These are phyloP conservation scores for Perca schrenkii DNA, from an alignment of 2,113 vertebrate genomes.

Conservation along the genomic window DNA sequence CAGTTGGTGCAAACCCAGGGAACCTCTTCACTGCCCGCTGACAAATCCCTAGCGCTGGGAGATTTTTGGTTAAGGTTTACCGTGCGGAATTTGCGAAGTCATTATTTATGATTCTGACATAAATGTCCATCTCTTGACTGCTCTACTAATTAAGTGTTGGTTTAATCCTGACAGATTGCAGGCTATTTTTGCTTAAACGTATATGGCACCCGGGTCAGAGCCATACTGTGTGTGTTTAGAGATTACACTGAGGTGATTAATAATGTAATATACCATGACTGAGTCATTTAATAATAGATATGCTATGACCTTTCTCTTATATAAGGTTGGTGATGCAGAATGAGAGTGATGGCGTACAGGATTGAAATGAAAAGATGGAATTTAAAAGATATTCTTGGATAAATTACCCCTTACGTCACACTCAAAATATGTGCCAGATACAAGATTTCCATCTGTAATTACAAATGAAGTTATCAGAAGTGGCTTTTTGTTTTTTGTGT, in stretches of 20 bases:
- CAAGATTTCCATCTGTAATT: slow-evolving; percentile 43
- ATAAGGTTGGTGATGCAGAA: slow-evolving; percentile 53
- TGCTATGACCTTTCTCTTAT: slow-evolving; percentile 75
- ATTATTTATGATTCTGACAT: slow-evolving; percentile 41
- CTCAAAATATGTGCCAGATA: slow-evolving; percentile 18
- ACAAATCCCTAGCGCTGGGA: slow-evolving; percentile 2
- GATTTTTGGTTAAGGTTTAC: slow-evolving; percentile 8
- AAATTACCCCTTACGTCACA: slow-evolving; percentile 29
- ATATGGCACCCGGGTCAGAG: slow-evolving; percentile 27
- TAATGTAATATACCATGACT: slow-evolving; percentile 76
- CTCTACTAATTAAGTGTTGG: slow-evolving; percentile 17
- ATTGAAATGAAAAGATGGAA: slow-evolving; percentile 9
- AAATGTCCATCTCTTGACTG: slow-evolving; percentile 19
- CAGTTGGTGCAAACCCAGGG: neutral
- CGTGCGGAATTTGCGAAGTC: slow-evolving; percentile 17
- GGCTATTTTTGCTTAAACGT: slow-evolving; percentile 37
- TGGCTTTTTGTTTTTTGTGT: slow-evolving; percentile 39
- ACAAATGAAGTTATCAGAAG: slow-evolving; percentile 28
- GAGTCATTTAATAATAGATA: slow-evolving; percentile 80
- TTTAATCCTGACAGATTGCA: slow-evolving; percentile 6
- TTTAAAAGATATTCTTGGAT: slow-evolving; percentile 13
- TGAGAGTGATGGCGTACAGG: slow-evolving; percentile 41
- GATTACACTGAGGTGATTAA: slow-evolving; percentile 70
- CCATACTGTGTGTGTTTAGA: slow-evolving; percentile 59
- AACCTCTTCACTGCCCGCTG: slow-evolving; percentile 17